Evolutionary conservation across 1,140 invertebrate genomes (phyloP), one percentile per base, ranked within the genome.

Genomic region (Panagrolaimus sp.): DNA sequence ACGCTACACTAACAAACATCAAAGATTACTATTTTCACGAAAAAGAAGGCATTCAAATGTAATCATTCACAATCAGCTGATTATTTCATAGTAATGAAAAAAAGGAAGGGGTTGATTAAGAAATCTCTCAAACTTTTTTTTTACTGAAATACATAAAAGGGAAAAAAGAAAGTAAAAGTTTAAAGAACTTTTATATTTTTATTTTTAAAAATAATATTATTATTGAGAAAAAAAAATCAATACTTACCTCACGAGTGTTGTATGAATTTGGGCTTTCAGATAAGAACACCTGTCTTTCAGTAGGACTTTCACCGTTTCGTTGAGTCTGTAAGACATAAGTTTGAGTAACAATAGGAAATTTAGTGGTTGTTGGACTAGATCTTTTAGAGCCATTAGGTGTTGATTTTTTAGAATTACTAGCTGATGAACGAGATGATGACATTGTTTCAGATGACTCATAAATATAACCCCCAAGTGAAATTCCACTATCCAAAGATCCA

Each of bases 171-270:
- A 55, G 26, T 55, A 43, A 14, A 44, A 65, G 14, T 17, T 65
- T 44, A n/a, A 65, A 14, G 38, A 43, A 12, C 10, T 43, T 43
- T 65, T 65, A 17, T 5, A 9, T n/a, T 47, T 67, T 9, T 21
- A 26, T 17, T 12, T 3, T 46, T 28, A 12, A 43, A 66, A 66
- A 66, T 14, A 66, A 48, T 28, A 46, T 55, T 4, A 62, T 14
- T n/a, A n/a, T 4, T 15, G 5, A 24, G 5, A 17, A 65, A 67
- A 45, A 67, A 67, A 32, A n/a, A 63, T 7, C 14, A 52, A 58
- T 67, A 70, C 68, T 70, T 21, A 70, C 68, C 28, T 70, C 68
- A 24, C 68, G 68, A 28, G 45, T 68, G 17, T 70, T 70, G 68
- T 70, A 70, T 9, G 62, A 67, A 38, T 32, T 24, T 12, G 68